A percentile compares a stretch with the other conserved stretches of the same genome.
phyloP scores from a whole-genome alignment of 1,140 invertebrate genomes.

The Tetragonula clypearis region DNA sequence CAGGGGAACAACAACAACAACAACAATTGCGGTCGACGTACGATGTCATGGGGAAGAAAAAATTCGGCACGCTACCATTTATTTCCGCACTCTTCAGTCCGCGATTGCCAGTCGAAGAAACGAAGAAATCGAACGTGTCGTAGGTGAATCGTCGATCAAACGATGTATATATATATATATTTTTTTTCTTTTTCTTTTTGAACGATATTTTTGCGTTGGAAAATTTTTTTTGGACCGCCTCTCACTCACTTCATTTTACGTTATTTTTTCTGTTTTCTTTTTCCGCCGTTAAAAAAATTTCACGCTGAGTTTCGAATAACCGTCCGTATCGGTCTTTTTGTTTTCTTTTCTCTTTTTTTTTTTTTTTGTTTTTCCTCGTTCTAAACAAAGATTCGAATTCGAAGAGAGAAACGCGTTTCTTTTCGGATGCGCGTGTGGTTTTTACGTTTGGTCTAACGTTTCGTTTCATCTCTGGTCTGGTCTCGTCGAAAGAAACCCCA shows the following conservation, averaged over 20 bases:
- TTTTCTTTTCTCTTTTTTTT: not conserved
- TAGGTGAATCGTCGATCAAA: conserved; percentile 42
- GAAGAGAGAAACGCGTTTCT: conserved; percentile 27
- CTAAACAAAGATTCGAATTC: conserved; percentile 1
- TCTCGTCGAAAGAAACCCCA: conserved; percentile 73
- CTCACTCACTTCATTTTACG: conserved; percentile 15
- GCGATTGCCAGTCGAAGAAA: conserved; percentile 62
- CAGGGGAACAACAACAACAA: conserved; percentile 56
- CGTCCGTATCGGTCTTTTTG: not conserved
- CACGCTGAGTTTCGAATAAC: not conserved
- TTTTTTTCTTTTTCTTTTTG: not conserved
- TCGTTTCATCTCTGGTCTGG: conserved; percentile 55
- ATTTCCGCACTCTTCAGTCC: conserved; percentile 53
- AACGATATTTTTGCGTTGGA: not conserved
- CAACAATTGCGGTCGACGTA: conserved; percentile 52
- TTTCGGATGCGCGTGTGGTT: not conserved
- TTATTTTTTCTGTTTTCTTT: not conserved
- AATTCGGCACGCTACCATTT: conserved; percentile 58
- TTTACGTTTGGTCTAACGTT: conserved; percentile 23
- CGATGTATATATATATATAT: not conserved
- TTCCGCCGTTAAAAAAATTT: not conserved
- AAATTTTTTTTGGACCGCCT: conserved; percentile 26
- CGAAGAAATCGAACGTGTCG: conserved; percentile 58
- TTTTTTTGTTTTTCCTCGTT: not conserved
- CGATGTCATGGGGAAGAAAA: conserved; percentile 47